These are phyloP conservation scores for Pseudopleuronectes americanus DNA, from an alignment of 2,797 vertebrate genomes.

Conservation along the genomic window DNA sequence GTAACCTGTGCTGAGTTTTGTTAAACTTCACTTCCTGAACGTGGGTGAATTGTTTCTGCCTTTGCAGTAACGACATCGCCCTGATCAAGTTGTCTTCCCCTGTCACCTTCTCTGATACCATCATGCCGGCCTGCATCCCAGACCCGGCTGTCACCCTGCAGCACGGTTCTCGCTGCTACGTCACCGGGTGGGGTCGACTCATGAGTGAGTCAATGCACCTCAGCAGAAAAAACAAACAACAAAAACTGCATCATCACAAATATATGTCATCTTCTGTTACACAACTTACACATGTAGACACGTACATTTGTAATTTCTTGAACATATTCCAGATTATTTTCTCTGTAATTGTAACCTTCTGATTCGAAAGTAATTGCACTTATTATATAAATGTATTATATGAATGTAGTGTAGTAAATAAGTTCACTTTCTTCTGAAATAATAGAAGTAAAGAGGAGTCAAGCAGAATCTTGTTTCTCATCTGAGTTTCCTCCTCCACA, in stretches of 20 bases:
- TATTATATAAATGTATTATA: neutral
- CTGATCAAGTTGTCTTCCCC: slow-evolving; percentile 87
- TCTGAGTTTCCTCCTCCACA: slow-evolving; percentile 41
- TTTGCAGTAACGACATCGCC: slow-evolving; percentile 88
- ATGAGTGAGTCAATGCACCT: slow-evolving; percentile 85
- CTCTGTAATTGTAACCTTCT: no score
- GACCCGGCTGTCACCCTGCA: slow-evolving; percentile 69
- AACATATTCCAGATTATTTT: no score
- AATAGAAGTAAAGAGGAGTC: neutral
- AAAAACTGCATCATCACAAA: neutral
- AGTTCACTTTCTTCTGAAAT: neutral
- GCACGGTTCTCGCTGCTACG: slow-evolving; percentile 80
- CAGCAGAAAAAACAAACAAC: neutral
- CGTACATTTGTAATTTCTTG: no score
- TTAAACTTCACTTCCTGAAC: neutral
- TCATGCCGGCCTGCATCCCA: slow-evolving; percentile 86
- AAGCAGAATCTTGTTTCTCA: slow-evolving; percentile 7
- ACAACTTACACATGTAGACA: no score
- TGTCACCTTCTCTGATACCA: slow-evolving; percentile 76
- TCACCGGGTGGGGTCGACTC: slow-evolving; percentile 90
- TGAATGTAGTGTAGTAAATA: neutral
- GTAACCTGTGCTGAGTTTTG: neutral
- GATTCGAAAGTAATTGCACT: neutral
- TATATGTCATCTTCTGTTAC: no score
- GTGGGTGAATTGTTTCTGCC: slow-evolving; percentile 3